Evolutionary conservation across 1,140 invertebrate species (phyloP).

Genomic region (Drosophila oshimai): DNA sequence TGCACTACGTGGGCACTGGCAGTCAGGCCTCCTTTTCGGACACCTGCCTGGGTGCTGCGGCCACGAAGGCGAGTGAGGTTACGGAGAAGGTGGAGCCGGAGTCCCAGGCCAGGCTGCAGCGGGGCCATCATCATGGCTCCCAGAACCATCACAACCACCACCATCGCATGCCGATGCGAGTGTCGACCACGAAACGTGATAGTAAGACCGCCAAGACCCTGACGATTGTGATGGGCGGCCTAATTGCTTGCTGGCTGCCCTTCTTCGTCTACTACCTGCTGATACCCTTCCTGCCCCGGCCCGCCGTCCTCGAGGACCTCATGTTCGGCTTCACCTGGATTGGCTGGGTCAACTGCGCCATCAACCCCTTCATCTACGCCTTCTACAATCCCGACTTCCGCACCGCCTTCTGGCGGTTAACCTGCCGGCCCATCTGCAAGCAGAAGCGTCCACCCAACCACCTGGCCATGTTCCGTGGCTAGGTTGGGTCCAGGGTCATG

Average conservation of each 20-base stretch:
- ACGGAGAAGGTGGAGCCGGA: conserved; percentile 9
- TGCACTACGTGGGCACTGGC: conserved; percentile 65
- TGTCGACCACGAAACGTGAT: conserved; percentile 88
- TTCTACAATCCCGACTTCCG: conserved; percentile 91
- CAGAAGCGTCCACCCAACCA: conserved; percentile 70
- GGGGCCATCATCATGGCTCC: conserved; percentile 13
- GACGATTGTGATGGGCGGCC: conserved; percentile 95
- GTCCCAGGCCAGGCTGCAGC: conserved; percentile 21
- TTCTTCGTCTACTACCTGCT: conserved; percentile 94
- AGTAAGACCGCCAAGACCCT: conserved; percentile 95
- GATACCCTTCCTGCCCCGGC: conserved; percentile 87
- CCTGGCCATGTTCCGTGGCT: conserved; percentile 73
- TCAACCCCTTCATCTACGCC: conserved; percentile 94
- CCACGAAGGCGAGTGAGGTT: not conserved
- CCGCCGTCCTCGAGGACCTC: conserved; percentile 85
- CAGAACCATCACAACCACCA: conserved; percentile 41
- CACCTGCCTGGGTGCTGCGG: conserved; percentile 50
- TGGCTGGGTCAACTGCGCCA: conserved; percentile 95
- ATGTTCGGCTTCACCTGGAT: conserved; percentile 95
- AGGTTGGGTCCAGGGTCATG: not conserved
- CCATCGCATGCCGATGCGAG: conserved; percentile 83
- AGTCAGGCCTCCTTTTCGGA: conserved; percentile 55
- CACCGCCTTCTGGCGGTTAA: conserved; percentile 91
- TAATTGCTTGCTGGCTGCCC: conserved; percentile 94
- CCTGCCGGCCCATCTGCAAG: conserved; percentile 83